Evolutionary conservation across 2,113 vertebrate genomes (phyloP).

Genomic region (Melanocharis versteri): DNA sequence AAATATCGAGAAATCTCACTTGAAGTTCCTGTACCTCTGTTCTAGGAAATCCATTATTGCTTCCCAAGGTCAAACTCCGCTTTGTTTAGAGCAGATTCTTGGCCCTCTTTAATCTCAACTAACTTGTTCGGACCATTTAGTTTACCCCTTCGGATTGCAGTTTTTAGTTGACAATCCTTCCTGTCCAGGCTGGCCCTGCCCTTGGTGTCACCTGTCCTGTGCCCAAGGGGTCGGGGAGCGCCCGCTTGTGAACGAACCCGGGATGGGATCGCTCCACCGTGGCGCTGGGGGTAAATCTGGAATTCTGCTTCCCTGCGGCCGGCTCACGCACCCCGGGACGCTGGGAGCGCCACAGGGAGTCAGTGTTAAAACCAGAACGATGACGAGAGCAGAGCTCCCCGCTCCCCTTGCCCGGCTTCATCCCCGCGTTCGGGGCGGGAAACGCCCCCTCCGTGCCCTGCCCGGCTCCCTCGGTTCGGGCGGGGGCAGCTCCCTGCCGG

Average conservation of each 20-base stretch:
- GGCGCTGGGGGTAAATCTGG: not conserved
- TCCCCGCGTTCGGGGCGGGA: fast-evolving
- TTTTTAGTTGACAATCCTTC: not conserved
- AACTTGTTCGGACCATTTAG: not conserved
- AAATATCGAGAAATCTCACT: not conserved
- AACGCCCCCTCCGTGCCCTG: fast-evolving
- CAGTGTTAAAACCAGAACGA: not conserved
- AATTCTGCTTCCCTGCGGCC: not conserved
- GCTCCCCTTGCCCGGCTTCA: not conserved
- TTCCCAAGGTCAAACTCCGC: not conserved
- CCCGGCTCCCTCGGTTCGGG: not conserved
- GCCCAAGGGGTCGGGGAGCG: not conserved
- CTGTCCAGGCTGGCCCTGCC: too few relatives aligned
- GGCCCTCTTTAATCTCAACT: not conserved
- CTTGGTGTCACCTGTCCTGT: not conserved
- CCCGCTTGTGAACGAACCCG: too few relatives aligned
- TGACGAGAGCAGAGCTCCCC: not conserved
- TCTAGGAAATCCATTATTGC: too few relatives aligned
- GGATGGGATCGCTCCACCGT: too few relatives aligned
- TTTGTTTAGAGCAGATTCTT: not conserved
- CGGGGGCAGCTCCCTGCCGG: fast-evolving
- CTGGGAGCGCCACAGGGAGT: not conserved
- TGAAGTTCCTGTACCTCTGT: not conserved
- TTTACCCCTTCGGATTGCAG: not conserved
- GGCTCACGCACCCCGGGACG: not conserved